Base-by-base conservation (phyloP, 1,140 invertebrate species). In the Tachypleus tridentatus region DNA sequence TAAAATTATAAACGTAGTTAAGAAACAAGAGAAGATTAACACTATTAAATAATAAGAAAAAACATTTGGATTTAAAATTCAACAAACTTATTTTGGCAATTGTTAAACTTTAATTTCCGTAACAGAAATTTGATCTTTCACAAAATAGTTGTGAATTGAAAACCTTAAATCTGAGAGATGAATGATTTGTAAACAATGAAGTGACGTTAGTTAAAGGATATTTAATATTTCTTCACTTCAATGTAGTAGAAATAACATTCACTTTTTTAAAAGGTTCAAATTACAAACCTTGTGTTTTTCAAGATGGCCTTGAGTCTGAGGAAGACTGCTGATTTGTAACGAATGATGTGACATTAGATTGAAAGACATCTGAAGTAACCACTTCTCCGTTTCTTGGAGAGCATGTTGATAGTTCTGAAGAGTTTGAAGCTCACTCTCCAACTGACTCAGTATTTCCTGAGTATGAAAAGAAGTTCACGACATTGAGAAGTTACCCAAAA, bases 331-430 rank as follows among this genome's bases (percentile, higher is more conserved):
- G 64, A 96, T 94, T 73, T 93, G 94, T 6, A 96, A 78, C 0
- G 91, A 93, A 76, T 97, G 97, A 73, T 97, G 92, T 0, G 91
- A 89, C 92, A 97, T 97, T 0, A 98, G 79, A 73, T 93, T 89
- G 82, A 96, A 95, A 3, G 92, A 96, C 61, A 92, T 89, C 78
- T 95, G 91, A 47, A 97, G 77, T 48, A 97, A 75, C 93, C 93
- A 97, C 75, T 95, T 96, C 78, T 97, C 93, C 1, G 87, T 90
- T 67, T 97, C 93, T 79, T 97, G 93, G 7, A 97, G 78, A 8
- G 85, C 86, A 72, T 87, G 85, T 67, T 95, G 89, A 73, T 97
- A 98, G 47, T 84, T 81, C 73, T 87, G 89, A 71, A 93, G 91
- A 58, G 91, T 87, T 63, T 87, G 82, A 5, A 93, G 87, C 77